These are phyloP conservation scores for Holothuria glaberrima DNA, from an alignment of 35 echinoderm and acorn worm species.

Conservation along the genomic window DNA sequence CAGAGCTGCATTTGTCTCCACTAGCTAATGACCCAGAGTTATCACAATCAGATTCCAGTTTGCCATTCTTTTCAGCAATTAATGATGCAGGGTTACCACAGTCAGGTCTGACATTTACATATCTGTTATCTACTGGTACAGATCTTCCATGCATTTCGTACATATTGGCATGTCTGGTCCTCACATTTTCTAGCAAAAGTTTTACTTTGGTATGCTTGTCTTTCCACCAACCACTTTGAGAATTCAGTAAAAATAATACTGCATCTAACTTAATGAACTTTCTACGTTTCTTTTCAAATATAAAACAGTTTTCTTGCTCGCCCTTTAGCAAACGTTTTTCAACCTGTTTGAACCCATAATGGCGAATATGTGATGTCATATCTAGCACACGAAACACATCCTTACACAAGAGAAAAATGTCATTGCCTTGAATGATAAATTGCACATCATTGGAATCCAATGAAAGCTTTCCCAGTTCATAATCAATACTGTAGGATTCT, in stretches of 20 bases:
- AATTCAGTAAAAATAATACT: not conserved
- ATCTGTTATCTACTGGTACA: not conserved
- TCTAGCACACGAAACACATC: conserved; percentile 36
- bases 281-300: conserved; percentile 38
- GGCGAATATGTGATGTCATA: conserved; percentile 14
- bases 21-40: not conserved
- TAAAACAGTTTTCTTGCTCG: conserved; percentile 22
- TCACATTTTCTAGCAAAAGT: conserved; percentile 1
- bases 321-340: conserved; percentile 17
- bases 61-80: not conserved
- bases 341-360: conserved; percentile 13
- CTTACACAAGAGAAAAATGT: conserved; percentile 6
- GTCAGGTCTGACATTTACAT: not conserved
- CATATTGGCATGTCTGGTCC: not conserved
- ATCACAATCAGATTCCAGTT: not conserved
- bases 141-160: not conserved
- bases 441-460: conserved; percentile 5
- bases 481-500: not conserved
- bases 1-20: not conserved
- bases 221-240: conserved; percentile 38
- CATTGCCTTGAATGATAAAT: not conserved
- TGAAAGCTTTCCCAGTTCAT: not conserved
- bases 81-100: conserved; percentile 7
- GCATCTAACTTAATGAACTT: conserved; percentile 25
- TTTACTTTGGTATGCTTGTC: conserved; percentile 16